Base-by-base conservation (phyloP, 2,888 invertebrate genomes). In the Saturnia japonica region DNA sequence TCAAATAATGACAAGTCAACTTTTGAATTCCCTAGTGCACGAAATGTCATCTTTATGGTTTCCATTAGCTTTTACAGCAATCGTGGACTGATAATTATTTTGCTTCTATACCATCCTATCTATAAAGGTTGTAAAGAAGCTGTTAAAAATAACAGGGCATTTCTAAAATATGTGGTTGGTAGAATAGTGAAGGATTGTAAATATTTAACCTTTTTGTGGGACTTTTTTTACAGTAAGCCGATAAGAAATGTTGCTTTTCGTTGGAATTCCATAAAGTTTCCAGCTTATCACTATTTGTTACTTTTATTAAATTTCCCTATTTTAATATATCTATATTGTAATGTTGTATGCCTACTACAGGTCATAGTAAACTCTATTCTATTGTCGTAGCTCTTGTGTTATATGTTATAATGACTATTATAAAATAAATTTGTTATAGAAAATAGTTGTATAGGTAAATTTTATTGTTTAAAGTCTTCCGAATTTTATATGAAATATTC, bases 41-140 rank as follows among this genome's bases (percentile, higher is more conserved):
- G 57, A 60, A 16, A 40, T 54, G 51, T 69, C 40, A 51, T 42
- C 66, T 43, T 67, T 70, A 47, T 11, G 28, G 67, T 43, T 70
- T 70, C 42, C 66, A 28, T 70, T 51, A 70, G 70, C 66, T 70
- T 70, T 67, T 54, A 70, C 54, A 67, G 43, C 42, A 67, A 28
- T 34, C 64, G n/a, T 60, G 25, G 8, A 19, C 51, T 42, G 70
- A 70, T 67, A 66, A 51, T 42, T n/a, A 70, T 40, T 66, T 51
- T 22, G 66, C 51, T 70, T 22, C 42, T 67, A 51, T 19, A 40
- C n/a, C 40, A 64, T 70, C 6, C 42, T 51, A 70, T 66, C 51
- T 66, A 64, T 40, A 40, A 66, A 66, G 42, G 22, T 42, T 66
- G 42, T 51, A 22, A 34, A 70, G 40, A 70, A 47, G 47, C 47